These are phyloP conservation scores for Ceratothoa steindachneri DNA, from an alignment of 2,888 invertebrate species.

Conservation along the genomic window DNA sequence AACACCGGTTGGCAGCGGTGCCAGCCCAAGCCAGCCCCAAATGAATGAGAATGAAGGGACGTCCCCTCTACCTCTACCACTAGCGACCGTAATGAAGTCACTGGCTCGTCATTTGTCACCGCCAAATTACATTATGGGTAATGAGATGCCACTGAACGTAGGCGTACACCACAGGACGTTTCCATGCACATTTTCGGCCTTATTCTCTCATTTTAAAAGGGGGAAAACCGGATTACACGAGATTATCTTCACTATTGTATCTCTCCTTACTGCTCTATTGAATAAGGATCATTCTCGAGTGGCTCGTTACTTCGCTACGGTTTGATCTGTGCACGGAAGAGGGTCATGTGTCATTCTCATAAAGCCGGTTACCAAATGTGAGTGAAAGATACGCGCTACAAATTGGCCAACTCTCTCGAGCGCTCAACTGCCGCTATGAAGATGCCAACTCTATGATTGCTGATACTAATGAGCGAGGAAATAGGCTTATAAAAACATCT, in stretches of 20 bases:
- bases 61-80: conserved; percentile 26
- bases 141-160: conserved; percentile 24
- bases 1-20: neutral
- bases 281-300: neutral
- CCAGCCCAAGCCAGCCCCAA: conserved; percentile 31
- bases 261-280: neutral
- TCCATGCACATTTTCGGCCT: neutral
- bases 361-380: conserved; percentile 43
- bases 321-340: neutral
- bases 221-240: too few relatives aligned
- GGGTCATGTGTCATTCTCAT: conserved; percentile 9
- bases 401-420: conserved; percentile 24
- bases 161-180: neutral
- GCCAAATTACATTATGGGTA: conserved; percentile 46
- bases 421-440: neutral
- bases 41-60: conserved; percentile 36
- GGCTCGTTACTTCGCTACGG: neutral
- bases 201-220: neutral
- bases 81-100: conserved; percentile 39
- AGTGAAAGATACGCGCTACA: conserved; percentile 37
- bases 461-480: neutral
- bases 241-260: neutral
- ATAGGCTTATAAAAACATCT: neutral
- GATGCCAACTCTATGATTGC: neutral
- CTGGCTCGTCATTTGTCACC: conserved; percentile 45